Evolutionary conservation across 1,140 invertebrate genomes (phyloP).

Genomic region (Rhagoletis zephyria): DNA sequence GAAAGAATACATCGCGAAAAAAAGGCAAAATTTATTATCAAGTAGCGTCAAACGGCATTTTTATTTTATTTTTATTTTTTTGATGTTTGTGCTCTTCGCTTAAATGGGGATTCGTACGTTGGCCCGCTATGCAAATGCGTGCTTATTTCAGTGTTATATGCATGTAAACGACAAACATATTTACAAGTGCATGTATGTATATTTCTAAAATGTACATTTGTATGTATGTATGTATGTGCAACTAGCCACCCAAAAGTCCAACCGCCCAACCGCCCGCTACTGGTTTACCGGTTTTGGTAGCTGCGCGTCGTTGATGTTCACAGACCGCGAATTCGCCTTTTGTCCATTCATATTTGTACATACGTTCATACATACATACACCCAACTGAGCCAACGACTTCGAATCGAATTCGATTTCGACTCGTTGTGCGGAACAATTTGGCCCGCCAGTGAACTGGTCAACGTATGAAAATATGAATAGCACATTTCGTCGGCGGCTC

Average conservation of each 20-base stretch:
- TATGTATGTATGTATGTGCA: no score
- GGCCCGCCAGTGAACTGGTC: no score
- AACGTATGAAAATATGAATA: no score
- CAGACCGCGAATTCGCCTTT: conserved; percentile 10
- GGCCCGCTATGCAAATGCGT: conserved; percentile 39
- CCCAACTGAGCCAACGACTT: no score
- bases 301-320: conserved; percentile 33
- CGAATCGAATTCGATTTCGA: no score
- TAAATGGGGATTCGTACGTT: background rate
- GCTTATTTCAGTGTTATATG: background rate
- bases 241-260: background rate
- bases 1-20: background rate
- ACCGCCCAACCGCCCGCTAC: conserved; percentile 31
- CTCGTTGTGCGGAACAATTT: no score
- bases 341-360: background rate
- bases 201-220: no score
- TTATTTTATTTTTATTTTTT: background rate
- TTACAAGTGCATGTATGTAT: background rate
- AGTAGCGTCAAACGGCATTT: conserved; percentile 25
- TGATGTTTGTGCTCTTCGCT: background rate
- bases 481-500: no score
- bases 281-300: conserved; percentile 35
- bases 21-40: conserved; percentile 22
- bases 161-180: background rate
- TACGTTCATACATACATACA: background rate